Base-by-base conservation (phyloP, 2,113 vertebrate genomes). In the Melanocharis versteri region DNA sequence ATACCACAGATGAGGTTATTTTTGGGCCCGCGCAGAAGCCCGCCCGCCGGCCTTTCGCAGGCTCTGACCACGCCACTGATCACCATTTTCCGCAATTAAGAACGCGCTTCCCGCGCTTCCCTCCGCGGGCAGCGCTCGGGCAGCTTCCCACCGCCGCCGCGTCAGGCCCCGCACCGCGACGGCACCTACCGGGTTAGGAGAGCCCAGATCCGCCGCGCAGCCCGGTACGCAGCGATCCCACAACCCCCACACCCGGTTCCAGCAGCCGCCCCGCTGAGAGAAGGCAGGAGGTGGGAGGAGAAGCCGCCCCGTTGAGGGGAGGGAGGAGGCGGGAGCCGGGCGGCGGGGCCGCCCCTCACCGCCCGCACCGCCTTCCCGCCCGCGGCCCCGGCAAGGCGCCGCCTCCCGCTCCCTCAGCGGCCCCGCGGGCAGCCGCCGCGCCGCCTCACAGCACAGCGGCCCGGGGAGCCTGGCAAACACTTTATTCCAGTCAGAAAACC, bases 391-490 rank as follows among this genome's bases (percentile, higher is more conserved):
- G 1, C 7, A 0, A 5, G 26, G 65, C 58, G 0, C 48, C 13
- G 14, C 61, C 33, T 44, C 10, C 3, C 15, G 26, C 42, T 21
- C 35, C 39, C 13, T 16, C 31, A 22, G 61, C 2, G 6, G 12
- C 1, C 2, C 9, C 1, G 8, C 3, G 16, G 35, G 50, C 3
- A 3, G 2, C 2, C 2, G 12, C 4, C 7, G 19, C 13, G 2
- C 7, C 22, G 0, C 15, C 8, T 44, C 31, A 23, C 10, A 2
- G 27, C 22, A 0, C 3, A 7, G 22, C 12, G 4, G 7, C 6
- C 6, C 1, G 8, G 15, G 18, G 19, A 31, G 1, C 3, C 1
- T 11, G n/a, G 3, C 21, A 0, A 20, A 0, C 4, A 0, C 7
- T 27, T 22, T 4, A 31, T 19, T 27, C 18, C 26, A 11, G 14